phyloP scores from a whole-genome alignment of 2,888 invertebrate species.

The Calephelis perditalis region DNA sequence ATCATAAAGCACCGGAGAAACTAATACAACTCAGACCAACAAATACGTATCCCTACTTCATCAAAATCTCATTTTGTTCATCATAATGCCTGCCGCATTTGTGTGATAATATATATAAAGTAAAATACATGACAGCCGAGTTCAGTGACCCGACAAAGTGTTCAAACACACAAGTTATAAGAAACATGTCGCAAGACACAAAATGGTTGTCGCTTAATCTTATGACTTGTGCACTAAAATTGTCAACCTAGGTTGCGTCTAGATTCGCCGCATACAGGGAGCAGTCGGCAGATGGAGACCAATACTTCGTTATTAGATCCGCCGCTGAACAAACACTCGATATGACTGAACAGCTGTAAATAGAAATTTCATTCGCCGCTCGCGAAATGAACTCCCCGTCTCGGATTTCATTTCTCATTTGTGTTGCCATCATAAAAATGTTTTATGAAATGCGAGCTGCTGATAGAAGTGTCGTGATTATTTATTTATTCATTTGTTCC shows the following conservation, averaged over 20 bases:
- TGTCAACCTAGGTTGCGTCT: slow-evolving; percentile 16
- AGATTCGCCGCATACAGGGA: slow-evolving; percentile 23
- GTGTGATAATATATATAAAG: too few relatives aligned
- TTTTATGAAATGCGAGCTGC: not conserved
- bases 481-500: not conserved
- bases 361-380: slow-evolving; percentile 27
- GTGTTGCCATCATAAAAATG: slow-evolving; percentile 7
- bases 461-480: not conserved
- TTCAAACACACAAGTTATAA: too few relatives aligned
- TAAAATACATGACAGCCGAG: too few relatives aligned
- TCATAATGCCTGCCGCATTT: too few relatives aligned
- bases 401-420: slow-evolving; percentile 14
- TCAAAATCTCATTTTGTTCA: too few relatives aligned
- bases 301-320: slow-evolving; percentile 34
- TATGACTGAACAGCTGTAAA: slow-evolving; percentile 30
- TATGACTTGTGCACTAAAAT: not conserved
- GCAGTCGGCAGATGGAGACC: slow-evolving; percentile 30
- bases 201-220: slow-evolving; percentile 19
- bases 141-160: too few relatives aligned
- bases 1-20: too few relatives aligned
- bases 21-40: too few relatives aligned
- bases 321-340: slow-evolving; percentile 32
- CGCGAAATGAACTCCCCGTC: slow-evolving; percentile 23
- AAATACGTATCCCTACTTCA: too few relatives aligned
- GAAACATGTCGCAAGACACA: too few relatives aligned